phyloP scores from a whole-genome alignment of 2,888 invertebrate species.

The Eumacrocentrus americanus region DNA sequence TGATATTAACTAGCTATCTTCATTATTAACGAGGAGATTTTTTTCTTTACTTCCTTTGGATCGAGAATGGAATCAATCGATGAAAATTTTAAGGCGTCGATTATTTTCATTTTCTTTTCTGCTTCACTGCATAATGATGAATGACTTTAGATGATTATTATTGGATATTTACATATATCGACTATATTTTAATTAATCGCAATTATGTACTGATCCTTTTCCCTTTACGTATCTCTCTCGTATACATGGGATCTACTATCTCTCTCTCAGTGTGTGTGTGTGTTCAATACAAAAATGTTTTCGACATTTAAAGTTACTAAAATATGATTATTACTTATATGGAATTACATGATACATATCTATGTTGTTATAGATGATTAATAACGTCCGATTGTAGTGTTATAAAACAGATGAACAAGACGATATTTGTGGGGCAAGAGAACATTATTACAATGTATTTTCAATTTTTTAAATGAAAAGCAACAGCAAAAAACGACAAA shows the following conservation, averaged over 20 bases:
- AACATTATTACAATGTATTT: background rate
- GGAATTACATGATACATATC: background rate
- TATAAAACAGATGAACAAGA: background rate
- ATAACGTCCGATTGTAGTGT: background rate
- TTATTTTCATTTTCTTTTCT: background rate
- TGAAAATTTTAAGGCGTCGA: background rate
- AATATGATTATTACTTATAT: too few species aligned
- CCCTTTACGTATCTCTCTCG: background rate
- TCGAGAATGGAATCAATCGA: background rate
- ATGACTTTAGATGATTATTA: background rate
- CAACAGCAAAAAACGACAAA: too few species aligned
- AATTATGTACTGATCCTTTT: slow-evolving; percentile 17
- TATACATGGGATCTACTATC: too few species aligned
- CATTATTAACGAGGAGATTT: slow-evolving; percentile 4
- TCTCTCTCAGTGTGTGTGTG: too few species aligned
- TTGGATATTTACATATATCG: slow-evolving; percentile 27
- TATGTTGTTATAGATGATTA: background rate
- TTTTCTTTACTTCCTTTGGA: too few species aligned
- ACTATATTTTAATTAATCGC: slow-evolving; percentile 12
- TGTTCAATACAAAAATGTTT: background rate
- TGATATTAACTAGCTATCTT: slow-evolving; percentile 15
- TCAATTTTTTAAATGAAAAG: background rate
- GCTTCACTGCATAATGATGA: background rate
- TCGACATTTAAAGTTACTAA: background rate
- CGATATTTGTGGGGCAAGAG: too few species aligned